Percentiles rank a stretch among this genome's conserved stretches.
Conservation (phyloP, 2,113 vertebrate species). For the Lagopus muta region DNA sequence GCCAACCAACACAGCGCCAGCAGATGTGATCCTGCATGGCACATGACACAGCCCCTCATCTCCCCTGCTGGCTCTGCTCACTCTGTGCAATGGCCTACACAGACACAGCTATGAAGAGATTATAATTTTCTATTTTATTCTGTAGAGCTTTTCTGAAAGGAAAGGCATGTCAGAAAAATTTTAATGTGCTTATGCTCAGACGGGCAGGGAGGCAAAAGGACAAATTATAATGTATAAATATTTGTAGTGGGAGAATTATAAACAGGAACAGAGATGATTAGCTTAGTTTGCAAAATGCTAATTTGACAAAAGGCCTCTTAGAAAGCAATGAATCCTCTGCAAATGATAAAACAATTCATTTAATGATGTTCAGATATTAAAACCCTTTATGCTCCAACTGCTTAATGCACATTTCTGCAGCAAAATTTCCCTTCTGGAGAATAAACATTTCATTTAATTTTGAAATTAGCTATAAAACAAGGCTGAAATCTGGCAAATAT, state of each 20-base stretch:
- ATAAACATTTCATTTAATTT: constrained; percentile 15
- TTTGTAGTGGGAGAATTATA: constrained; percentile 53
- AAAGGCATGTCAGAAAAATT: not conserved
- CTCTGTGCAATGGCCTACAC: not conserved
- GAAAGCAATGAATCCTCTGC: constrained; percentile 53
- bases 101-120: not conserved
- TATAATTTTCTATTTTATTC: not conserved
- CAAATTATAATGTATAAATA: constrained; percentile 46
- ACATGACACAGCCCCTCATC: not conserved
- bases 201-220: constrained; percentile 32
- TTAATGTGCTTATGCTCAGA: not conserved
- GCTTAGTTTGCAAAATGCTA: constrained; percentile 34
- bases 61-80: not conserved
- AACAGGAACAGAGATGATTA: constrained; percentile 52
- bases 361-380: constrained; percentile 3
- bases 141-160: not conserved
- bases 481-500: not conserved
- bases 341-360: constrained; percentile 57
- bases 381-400: constrained; percentile 37
- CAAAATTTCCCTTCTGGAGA: not conserved
- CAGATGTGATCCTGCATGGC: fast-evolving
- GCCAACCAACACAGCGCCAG: not conserved
- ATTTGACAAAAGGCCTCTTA: constrained; percentile 60
- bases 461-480: constrained; percentile 1
- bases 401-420: not conserved